Conservation (phyloP, 2,113 vertebrate genomes). For the Hypanus sabinus region DNA sequence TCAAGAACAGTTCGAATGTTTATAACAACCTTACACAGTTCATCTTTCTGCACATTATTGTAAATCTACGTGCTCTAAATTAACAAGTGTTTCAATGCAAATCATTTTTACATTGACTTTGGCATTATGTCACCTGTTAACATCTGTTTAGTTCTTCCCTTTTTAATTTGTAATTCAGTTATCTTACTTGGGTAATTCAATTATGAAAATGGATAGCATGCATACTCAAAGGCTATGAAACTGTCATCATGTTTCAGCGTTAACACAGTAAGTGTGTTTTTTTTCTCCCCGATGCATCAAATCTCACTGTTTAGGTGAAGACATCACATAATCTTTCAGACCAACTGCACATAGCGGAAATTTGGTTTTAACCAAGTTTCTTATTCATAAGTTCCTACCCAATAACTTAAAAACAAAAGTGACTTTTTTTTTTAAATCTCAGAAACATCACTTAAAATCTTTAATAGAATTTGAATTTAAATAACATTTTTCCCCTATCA, state of each 20-base stretch:
- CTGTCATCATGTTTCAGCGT: no score
- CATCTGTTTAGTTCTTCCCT: background rate
- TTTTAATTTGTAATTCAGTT: background rate
- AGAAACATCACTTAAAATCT: slow-evolving; percentile 27
- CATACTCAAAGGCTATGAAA: no score
- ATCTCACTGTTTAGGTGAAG: background rate
- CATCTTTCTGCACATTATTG: background rate
- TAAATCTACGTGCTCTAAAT: background rate
- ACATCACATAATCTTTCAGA: background rate
- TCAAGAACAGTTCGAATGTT: background rate
- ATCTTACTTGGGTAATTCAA: background rate
- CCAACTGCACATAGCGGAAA: background rate
- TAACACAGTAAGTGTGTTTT: no score
- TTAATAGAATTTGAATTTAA: slow-evolving; percentile 41
- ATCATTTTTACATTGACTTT: background rate
- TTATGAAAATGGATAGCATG: no score
- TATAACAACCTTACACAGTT: background rate
- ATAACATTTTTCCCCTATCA: no score
- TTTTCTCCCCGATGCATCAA: no score
- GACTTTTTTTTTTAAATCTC: slow-evolving; percentile 38
- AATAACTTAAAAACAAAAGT: slow-evolving; percentile 32
- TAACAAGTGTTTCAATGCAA: background rate
- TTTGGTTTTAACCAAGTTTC: slow-evolving; percentile 12
- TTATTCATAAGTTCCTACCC: background rate
- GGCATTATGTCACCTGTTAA: background rate